A percentile compares a stretch with the other conserved stretches of the same genome.
phyloP scores from a whole-genome alignment of 2,888 invertebrate genomes.

The Deilephila elpenor region DNA sequence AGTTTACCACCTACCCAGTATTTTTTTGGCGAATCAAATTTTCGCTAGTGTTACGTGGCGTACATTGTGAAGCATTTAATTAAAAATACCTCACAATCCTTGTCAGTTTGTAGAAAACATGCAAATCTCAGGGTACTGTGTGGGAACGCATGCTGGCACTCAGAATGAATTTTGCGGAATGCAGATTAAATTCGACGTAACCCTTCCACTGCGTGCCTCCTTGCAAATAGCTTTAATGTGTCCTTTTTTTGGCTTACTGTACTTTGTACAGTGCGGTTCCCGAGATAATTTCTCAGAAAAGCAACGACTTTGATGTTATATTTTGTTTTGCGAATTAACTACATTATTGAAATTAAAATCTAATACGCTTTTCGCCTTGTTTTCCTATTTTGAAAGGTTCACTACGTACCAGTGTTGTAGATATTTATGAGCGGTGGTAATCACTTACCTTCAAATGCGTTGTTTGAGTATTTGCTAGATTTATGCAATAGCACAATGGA shows the following conservation, averaged over 20 bases:
- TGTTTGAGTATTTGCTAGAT: too few species aligned
- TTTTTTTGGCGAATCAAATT: constrained; percentile 4
- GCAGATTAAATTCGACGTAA: constrained; percentile 26
- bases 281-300: too few species aligned
- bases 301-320: too few species aligned
- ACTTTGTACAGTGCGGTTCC: too few species aligned
- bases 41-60: constrained; percentile 17
- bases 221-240: not conserved
- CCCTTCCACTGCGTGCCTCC: not conserved
- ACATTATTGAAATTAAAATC: too few species aligned
- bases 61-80: constrained; percentile 8
- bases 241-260: not conserved
- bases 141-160: constrained; percentile 9
- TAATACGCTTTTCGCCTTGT: too few species aligned
- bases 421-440: too few species aligned
- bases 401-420: too few species aligned
- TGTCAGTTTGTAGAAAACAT: constrained; percentile 26
- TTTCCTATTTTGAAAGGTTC: too few species aligned
- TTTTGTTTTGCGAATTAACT: too few species aligned
- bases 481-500: too few species aligned
- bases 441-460: too few species aligned
- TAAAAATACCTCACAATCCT: constrained; percentile 28
- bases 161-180: constrained; percentile 24
- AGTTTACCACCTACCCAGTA: not conserved
- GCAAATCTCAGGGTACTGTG: constrained; percentile 26